Evolutionary conservation across 2,797 vertebrate species (phyloP), one percentile per base, ranked within the genome.

Genomic region (Sardinella longiceps): DNA sequence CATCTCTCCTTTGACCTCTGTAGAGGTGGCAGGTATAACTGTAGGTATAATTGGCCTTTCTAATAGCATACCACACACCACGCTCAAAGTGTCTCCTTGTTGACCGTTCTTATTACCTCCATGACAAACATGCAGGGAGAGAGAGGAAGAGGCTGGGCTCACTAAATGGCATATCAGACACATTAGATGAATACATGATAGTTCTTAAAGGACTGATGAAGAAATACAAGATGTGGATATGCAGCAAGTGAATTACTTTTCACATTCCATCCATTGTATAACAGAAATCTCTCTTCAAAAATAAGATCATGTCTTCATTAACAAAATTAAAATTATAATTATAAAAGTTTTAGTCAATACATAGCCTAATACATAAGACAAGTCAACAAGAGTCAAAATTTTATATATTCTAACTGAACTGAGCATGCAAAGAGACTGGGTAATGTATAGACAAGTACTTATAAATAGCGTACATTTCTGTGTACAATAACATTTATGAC

Each of bases 161-260:
- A 60, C 56, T 70, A 70, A 70, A 30, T 70, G 63, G 30, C 63
- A 37, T 70, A 60, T 60, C 56, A 25, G n/a, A 60, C 56, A 60
- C 23, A 10, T n/a, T 60, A 25, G 25, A 25, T 20, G 10, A 25
- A 25, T 60, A 60, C 56, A 60, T n/a, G 11, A 7, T 58, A 48
- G 1, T 48, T 5, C 15, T 20, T 23, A 58, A 4, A 9, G 23
- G 53, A 20, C 3, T 58, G 53, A 56, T 2, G 50, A 20, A 50
- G 51, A 3, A 3, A 23, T 56, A 23, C 51, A 56, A 23, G 51
- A 56, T 56, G 20, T 20, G 6, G 53, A 15, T 1, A 51, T 45
- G 51, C 51, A 53, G 46, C 51, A 53, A 53, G 18, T n/a, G 51
- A 53, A 18, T 3, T 3, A 45, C 43, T 45, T 51, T 51, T 14